Conservation (phyloP, 2,888 invertebrate species). For the Anticlea derivata region DNA sequence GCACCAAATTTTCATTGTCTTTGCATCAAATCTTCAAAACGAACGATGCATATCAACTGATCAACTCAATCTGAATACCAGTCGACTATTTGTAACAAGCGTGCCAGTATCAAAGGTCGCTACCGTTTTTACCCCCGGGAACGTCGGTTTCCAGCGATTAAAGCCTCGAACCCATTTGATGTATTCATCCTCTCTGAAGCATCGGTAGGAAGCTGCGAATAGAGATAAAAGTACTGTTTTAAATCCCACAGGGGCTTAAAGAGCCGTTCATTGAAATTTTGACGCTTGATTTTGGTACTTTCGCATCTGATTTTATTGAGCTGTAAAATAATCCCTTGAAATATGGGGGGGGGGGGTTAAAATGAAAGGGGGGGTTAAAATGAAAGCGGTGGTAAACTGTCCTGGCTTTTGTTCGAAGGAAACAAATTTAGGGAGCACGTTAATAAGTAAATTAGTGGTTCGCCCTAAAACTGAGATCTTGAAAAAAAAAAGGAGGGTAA, state of each 20-base stretch:
- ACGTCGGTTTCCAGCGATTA: slow-evolving; percentile 65
- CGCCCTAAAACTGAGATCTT: no score
- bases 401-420: neutral
- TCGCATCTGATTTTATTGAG: slow-evolving; percentile 18
- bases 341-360: neutral
- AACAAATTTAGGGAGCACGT: neutral
- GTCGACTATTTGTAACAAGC: slow-evolving; percentile 35
- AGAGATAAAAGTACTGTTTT: slow-evolving; percentile 54
- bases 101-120: slow-evolving; percentile 53
- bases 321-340: slow-evolving; percentile 11
- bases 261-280: slow-evolving; percentile 47
- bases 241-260: slow-evolving; percentile 49
- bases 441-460: no score
- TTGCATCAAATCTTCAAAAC: neutral
- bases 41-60: slow-evolving; percentile 1
- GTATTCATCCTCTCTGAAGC: slow-evolving; percentile 61
- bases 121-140: slow-evolving; percentile 42
- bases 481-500: no score
- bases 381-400: neutral
- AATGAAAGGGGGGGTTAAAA: neutral
- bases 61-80: slow-evolving; percentile 6
- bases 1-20: neutral
- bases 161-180: slow-evolving; percentile 65
- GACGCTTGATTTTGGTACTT: slow-evolving; percentile 44
- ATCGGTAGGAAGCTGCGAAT: slow-evolving; percentile 38